Evolutionary conservation across 2,888 invertebrate genomes (phyloP).

Genomic region (Colostygia pectinataria): DNA sequence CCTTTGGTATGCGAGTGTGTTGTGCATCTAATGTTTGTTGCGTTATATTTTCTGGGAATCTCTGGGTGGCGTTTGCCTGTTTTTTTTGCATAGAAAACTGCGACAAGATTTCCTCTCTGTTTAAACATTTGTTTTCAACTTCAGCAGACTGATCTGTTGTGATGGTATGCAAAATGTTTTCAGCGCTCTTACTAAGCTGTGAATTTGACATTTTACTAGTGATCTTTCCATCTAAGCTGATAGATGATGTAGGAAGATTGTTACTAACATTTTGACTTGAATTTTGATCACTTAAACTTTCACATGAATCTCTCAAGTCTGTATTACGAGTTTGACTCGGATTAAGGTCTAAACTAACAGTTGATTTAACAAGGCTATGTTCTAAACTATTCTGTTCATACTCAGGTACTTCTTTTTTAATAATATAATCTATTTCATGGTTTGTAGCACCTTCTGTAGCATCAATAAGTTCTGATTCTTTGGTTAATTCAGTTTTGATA

Average conservation of each 20-base stretch:
- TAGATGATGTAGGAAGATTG: slow-evolving; percentile 55
- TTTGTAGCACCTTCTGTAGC: slow-evolving; percentile 23
- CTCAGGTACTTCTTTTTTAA: slow-evolving; percentile 7
- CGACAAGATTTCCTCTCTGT: slow-evolving; percentile 60
- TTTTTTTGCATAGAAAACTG: slow-evolving; percentile 61
- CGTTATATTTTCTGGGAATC: slow-evolving; percentile 54
- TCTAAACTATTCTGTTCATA: background rate
- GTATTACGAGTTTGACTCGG: background rate
- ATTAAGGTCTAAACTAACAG: background rate
- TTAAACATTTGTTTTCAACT: slow-evolving; percentile 50
- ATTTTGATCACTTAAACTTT: slow-evolving; percentile 43
- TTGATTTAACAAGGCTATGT: slow-evolving; percentile 1
- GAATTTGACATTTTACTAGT: slow-evolving; percentile 46
- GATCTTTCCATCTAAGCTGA: slow-evolving; percentile 58
- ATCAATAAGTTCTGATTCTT: slow-evolving; percentile 32
- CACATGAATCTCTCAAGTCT: background rate
- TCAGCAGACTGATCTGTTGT: slow-evolving; percentile 31
- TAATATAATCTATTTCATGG: slow-evolving; percentile 2
- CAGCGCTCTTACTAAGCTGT: slow-evolving; percentile 62
- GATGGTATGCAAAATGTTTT: slow-evolving; percentile 55
- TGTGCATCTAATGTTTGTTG: slow-evolving; percentile 43
- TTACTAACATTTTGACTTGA: slow-evolving; percentile 39
- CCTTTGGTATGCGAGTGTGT: slow-evolving; percentile 65
- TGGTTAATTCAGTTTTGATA: slow-evolving; percentile 36
- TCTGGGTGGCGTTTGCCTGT: slow-evolving; percentile 61